A percentile compares a stretch with the other conserved stretches of the same genome.
phyloP scores from a whole-genome alignment of 2,888 invertebrate genomes.

The Tyria jacobaeae region DNA sequence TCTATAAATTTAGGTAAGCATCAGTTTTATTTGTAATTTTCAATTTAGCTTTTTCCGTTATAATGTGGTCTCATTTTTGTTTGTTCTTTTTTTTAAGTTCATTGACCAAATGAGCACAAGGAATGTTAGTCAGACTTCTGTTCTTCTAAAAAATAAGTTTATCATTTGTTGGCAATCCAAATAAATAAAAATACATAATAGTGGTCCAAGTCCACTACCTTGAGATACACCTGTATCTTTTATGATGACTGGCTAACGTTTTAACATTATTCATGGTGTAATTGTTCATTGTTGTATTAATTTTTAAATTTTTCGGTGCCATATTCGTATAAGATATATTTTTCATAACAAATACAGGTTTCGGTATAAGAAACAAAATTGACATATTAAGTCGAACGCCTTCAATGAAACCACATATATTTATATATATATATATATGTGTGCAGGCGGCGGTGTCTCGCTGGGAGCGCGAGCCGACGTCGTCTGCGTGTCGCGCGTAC shows the following conservation, averaged over 20 bases:
- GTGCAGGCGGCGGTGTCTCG: slow-evolving; percentile 91
- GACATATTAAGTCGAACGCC: background rate
- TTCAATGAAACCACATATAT: background rate
- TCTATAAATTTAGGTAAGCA: too few species aligned
- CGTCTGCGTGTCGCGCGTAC: slow-evolving; percentile 98
- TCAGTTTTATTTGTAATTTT: too few species aligned
- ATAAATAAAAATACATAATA: background rate
- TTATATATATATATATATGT: background rate
- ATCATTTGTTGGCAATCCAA: too few species aligned
- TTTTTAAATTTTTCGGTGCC: background rate
- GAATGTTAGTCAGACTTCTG: too few species aligned
- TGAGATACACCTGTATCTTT: background rate
- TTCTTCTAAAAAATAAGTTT: too few species aligned
- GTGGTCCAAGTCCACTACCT: background rate
- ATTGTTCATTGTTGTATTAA: background rate
- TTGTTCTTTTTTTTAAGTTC: too few species aligned
- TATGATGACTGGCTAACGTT: background rate
- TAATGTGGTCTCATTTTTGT: too few species aligned
- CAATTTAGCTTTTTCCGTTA: too few species aligned
- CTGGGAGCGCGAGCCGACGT: slow-evolving; percentile 97
- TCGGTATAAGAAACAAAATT: background rate
- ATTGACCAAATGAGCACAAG: too few species aligned
- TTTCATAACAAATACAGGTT: background rate
- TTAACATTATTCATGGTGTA: background rate
- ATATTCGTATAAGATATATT: background rate